Base-by-base conservation (phyloP, 2,113 vertebrate species). In the Microcebus murinus region DNA sequence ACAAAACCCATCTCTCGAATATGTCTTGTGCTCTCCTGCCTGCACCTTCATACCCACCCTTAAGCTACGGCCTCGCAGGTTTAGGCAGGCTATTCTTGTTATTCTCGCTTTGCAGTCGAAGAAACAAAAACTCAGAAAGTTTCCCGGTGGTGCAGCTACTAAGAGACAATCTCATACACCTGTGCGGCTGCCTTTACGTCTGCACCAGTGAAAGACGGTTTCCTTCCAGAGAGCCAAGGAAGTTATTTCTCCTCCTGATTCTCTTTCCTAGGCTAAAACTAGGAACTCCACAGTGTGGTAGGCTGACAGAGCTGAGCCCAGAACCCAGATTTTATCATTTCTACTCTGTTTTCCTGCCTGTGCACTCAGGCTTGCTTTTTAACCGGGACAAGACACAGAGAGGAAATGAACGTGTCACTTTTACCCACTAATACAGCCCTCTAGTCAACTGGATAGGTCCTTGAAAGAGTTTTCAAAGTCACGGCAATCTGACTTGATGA, bases 21-120 rank as follows among this genome's bases (percentile, higher is more conserved):
- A 2, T 10, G 29, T 17, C 57, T 48, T 9, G 8, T 17, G 11
- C 15, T 25, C 4, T 36, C 48, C 48, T 9, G 20, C 15, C 31
- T 34, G 17, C 4, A 15, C 9, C 34, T 71, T 11, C 9, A 3
- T 2, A 6, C 0, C 0, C 25, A 9, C 14, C 18, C 45, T 55
- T 11, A 23, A 0, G 0, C 27, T 39, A 0, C 20, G 34, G 25
- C 50, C 8, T 50, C 9, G 8, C 2, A 1, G 2, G 20, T 4
- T 9, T 3, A 14, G 82, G 59, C 1, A 20, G 73, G 61, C 27
- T 29, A 1, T 45, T 52, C 29, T 80, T 36, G 36, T 9, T 21
- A 23, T 63, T 8, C 1, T 6, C 39, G 10, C 20, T 55, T 65
- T 45, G 36, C 0, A 20, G 52, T 0, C 0, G 45, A 81, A 48